A percentile compares a stretch with the other conserved stretches of the same genome.
Conservation (phyloP, 2,113 vertebrate species). For the Corydoras sp. region DNA sequence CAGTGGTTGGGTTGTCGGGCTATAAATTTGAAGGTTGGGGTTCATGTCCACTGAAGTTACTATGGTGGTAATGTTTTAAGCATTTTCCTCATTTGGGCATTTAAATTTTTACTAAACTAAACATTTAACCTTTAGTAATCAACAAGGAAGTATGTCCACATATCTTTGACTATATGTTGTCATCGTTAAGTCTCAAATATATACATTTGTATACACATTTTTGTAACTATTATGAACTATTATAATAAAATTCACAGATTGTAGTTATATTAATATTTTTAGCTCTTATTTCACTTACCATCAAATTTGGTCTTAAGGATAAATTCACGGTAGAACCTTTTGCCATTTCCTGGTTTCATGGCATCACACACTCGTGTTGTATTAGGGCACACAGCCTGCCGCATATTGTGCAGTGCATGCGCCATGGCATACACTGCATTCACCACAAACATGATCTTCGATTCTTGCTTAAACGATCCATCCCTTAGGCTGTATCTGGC, state of each 20-base stretch:
- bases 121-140: no score
- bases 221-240: no score
- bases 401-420: slow-evolving; percentile 89
- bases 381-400: slow-evolving; percentile 82
- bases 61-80: no score
- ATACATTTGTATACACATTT: no score
- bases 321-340: slow-evolving; percentile 92
- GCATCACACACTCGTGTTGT: slow-evolving; percentile 80
- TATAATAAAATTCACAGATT: no score
- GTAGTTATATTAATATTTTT: no score
- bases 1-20: no score
- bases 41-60: no score
- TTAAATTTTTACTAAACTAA: no score
- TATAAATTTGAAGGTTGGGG: no score
- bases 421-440: slow-evolving; percentile 96
- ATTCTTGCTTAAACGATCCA: slow-evolving; percentile 85
- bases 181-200: not conserved
- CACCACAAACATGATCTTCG: slow-evolving; percentile 95
- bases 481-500: slow-evolving; percentile 75
- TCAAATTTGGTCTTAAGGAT: slow-evolving; percentile 95
- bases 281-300: slow-evolving; percentile 66
- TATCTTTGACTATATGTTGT: not conserved
- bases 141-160: no score
- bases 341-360: slow-evolving; percentile 86
- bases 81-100: no score